Conservation (phyloP, 1,140 invertebrate species). For the Lepeophtheirus salmonis region DNA sequence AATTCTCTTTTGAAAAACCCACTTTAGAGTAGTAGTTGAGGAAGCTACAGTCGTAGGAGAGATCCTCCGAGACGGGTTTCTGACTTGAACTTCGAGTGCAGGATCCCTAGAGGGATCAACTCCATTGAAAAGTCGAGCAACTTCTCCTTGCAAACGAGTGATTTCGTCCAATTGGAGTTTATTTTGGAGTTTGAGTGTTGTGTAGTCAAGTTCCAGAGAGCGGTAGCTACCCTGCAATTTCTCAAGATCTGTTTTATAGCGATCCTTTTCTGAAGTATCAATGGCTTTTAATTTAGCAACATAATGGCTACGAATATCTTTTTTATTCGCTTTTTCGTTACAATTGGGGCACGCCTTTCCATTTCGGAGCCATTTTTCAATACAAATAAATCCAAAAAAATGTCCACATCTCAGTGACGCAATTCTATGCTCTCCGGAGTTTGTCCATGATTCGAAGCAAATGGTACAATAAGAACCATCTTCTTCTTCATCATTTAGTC, state of each 20-base stretch:
- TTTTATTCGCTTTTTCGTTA: slow-evolving; percentile 48
- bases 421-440: slow-evolving; percentile 59
- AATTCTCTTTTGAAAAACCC: slow-evolving; percentile 27
- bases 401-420: slow-evolving; percentile 71
- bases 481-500: neutral
- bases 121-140: slow-evolving; percentile 15
- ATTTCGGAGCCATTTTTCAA: slow-evolving; percentile 50
- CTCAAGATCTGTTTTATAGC: slow-evolving; percentile 34
- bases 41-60: slow-evolving; percentile 39
- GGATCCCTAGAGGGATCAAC: too few relatives aligned
- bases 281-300: slow-evolving; percentile 39
- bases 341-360: slow-evolving; percentile 53
- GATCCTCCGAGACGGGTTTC: too few relatives aligned
- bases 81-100: too few relatives aligned
- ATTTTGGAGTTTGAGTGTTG: slow-evolving; percentile 21
- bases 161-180: slow-evolving; percentile 28
- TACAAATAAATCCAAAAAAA: slow-evolving; percentile 64
- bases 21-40: slow-evolving; percentile 42
- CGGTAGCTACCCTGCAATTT: slow-evolving; percentile 28
- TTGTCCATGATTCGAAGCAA: slow-evolving; percentile 67
- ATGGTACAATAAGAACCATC: slow-evolving; percentile 53
- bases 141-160: slow-evolving; percentile 22
- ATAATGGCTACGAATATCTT: slow-evolving; percentile 55
- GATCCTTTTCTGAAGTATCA: slow-evolving; percentile 43
- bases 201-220: slow-evolving; percentile 32